Evolutionary conservation across 1,140 invertebrate species (phyloP), one percentile per base, ranked within the genome.

Genomic region (Drosophila sproati): DNA sequence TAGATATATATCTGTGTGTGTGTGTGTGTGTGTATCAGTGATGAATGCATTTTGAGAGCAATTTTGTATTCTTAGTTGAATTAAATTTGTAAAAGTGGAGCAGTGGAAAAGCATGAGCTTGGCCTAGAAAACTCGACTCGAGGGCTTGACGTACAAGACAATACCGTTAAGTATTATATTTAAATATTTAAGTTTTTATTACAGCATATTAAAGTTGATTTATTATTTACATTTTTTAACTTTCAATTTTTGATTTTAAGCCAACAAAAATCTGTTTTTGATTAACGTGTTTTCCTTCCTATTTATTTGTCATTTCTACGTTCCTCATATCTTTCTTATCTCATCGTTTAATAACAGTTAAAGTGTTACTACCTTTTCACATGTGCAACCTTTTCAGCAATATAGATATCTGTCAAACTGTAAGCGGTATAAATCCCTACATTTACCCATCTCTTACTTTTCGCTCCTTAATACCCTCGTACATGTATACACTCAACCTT

Each of bases 31-130:
- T n/a, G 47, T 35, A 48, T 52, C 47, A 62, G 51, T 48, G 56
- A 52, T 72, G 66, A 79, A 79, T 80, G 62, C 63, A 82, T 72
- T 83, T 82, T 82, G 51, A 45, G 37, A 61, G 47, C 45, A 50
- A 68, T 77, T 80, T 82, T 64, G 54, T 79, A 73, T 54, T 64
- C 57, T 59, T 52, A 66, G 69, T 52, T 59, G 47, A 54, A 66
- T 59, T 59, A 45, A 73, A 60, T 37, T 62, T 37, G 28, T 50
- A 6, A 35, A 29, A 37, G 20, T 31, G 6, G 32, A 62, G 10
- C 20, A n/a, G 37, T 10, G 2, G 6, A 12, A 54, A 2, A 31
- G 5, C 12, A 5, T 3, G 20, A 31, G 29, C 55, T 31, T 29
- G 12, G 52, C n/a, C 37, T 39, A 39, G 37, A 7, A 39, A 8